Evolutionary conservation across 2,797 vertebrate species (phyloP), one percentile per base, ranked within the genome.

Genomic region (Pseudochirops corinnae): DNA sequence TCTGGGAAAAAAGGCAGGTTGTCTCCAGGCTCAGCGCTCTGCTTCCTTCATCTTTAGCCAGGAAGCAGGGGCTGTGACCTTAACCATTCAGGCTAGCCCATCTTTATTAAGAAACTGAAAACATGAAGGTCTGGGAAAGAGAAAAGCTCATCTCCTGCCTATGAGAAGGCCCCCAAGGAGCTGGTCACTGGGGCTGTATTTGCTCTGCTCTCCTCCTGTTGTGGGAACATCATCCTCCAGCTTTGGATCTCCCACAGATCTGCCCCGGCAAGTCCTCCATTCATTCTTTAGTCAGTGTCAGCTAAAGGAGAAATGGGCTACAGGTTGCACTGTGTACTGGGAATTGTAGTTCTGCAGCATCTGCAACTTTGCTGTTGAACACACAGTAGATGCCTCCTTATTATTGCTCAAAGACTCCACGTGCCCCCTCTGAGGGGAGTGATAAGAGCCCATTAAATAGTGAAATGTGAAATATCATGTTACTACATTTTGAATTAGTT

Each of bases 251-350:
- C 91, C 67, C 97, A 29, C 96, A 94, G 31, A 46, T 67, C 95
- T 31, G 56, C 90, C 57, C 55, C 92, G 82, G 55, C 50, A 16
- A 91, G 56, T 82, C 6, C 12, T 58, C 10, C 0, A 56, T 98
- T 93, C 97, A 98, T 98, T 97, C 98, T 97, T 98, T 94, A 98
- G 96, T 82, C 5, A 31, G 39, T 58, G 90, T 55, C 55, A 97
- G 96, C 95, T 96, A 96, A 92, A 98, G 98, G 94, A 97, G 98
- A 98, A 98, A 90, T 24, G 31, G 31, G 94, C 91, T 93, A 94
- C 4, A 90, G 95, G 92, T 57, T 96, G 95, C 95, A 92, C 0
- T 95, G 91, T 94, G 96, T 94, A 90, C 55, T 55, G 95, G 92
- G 67, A 97, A 95, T 97, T 96, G 91, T 90, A 29, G 39, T 95